phyloP scores from a whole-genome alignment of 30 jellyfish, hydroid and myxozoan species.

The Hydractinia echinata region DNA sequence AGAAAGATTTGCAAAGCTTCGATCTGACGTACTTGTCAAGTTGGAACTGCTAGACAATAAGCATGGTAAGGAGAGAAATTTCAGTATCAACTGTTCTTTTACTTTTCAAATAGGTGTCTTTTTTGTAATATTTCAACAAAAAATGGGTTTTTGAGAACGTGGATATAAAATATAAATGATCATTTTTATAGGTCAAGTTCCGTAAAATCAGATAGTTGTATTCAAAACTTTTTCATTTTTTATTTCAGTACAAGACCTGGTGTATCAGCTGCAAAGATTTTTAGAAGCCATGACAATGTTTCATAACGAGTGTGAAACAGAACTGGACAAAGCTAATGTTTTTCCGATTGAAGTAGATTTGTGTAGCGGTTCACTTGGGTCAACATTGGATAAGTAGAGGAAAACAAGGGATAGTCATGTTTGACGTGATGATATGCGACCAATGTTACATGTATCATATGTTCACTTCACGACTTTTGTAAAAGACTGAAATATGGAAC shows the following conservation, averaged over 20 bases:
- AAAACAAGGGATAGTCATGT: background rate
- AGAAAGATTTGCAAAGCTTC: conserved; percentile 80
- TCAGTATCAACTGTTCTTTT: too few relatives aligned
- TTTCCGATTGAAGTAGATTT: conserved; percentile 97
- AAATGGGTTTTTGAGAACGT: background rate
- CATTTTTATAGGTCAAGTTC: background rate
- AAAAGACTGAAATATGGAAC: too few relatives aligned
- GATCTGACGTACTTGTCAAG: conserved; percentile 95
- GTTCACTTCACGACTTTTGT: too few relatives aligned
- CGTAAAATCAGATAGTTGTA: background rate
- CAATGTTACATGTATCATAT: too few relatives aligned
- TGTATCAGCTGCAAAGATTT: conserved; percentile 76
- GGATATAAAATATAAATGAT: background rate
- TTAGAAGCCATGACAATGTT: conserved; percentile 83
- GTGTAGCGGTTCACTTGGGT: conserved; percentile 70
- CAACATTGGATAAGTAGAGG: conserved; percentile 20
- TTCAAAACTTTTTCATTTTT: background rate
- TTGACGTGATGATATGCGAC: too few relatives aligned
- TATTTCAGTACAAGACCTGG: conserved; percentile 90
- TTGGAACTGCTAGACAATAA: conserved; percentile 93
- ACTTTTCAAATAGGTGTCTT: too few relatives aligned
- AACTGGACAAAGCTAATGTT: conserved; percentile 78
- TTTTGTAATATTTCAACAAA: too few relatives aligned
- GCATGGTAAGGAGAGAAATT: conserved; percentile 61
- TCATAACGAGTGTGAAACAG: conserved; percentile 86